Conservation (phyloP, 2,888 invertebrate genomes). For the Biston betularia region DNA sequence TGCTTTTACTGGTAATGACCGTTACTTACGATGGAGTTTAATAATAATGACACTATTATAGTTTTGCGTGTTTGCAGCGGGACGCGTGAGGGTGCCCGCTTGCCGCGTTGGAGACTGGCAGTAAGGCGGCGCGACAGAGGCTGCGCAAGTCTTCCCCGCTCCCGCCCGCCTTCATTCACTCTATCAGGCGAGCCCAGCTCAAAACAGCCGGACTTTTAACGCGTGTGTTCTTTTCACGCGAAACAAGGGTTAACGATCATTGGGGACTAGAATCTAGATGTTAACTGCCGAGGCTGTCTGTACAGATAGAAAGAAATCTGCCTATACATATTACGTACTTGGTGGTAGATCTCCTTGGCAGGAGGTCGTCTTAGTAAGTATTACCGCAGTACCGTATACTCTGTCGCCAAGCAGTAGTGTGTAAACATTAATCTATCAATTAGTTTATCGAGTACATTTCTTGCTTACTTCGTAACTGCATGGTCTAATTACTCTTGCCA, state of each 20-base stretch:
- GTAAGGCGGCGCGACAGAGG: slow-evolving; percentile 73
- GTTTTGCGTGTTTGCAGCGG: slow-evolving; percentile 57
- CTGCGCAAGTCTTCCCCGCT: slow-evolving; percentile 70
- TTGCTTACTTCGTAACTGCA: too few relatives aligned
- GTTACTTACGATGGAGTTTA: slow-evolving; percentile 73
- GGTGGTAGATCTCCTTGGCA: too few relatives aligned
- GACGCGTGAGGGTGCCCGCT: slow-evolving; percentile 70
- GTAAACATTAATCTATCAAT: too few relatives aligned
- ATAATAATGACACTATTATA: slow-evolving; percentile 68
- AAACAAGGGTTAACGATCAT: slow-evolving; percentile 51
- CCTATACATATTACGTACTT: too few relatives aligned
- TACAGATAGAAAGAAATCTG: too few relatives aligned
- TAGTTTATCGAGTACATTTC: too few relatives aligned
- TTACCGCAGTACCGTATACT: too few relatives aligned
- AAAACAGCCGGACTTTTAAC: slow-evolving; percentile 79
- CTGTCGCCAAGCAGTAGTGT: too few relatives aligned
- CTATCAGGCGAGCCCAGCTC: slow-evolving; percentile 73
- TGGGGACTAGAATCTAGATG: background rate
- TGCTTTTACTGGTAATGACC: slow-evolving; percentile 28
- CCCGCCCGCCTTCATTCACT: slow-evolving; percentile 83
- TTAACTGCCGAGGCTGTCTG: background rate
- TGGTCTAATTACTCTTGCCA: too few relatives aligned
- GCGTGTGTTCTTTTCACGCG: slow-evolving; percentile 77
- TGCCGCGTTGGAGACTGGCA: slow-evolving; percentile 78
- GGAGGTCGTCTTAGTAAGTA: too few relatives aligned